phyloP scores from a whole-genome alignment of 2,113 vertebrate species.

The Arizona elegans region DNA sequence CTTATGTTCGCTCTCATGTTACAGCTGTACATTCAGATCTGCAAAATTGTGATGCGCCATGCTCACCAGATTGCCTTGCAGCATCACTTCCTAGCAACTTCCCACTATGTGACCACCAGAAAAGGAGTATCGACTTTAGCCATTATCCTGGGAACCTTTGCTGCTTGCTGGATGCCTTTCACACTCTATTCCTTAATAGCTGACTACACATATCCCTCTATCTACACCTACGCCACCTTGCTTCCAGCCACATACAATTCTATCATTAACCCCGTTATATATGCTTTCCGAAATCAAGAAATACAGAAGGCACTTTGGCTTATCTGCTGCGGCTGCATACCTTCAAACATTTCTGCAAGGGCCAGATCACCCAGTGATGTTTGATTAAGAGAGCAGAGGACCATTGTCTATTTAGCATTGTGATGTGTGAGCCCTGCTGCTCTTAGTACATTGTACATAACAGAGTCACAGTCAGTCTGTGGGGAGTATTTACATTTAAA shows the following conservation, averaged over 20 bases:
- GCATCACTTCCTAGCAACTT: conserved; percentile 96
- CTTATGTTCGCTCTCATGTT: conserved; percentile 98
- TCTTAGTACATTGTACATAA: conserved; percentile 40
- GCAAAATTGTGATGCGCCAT: conserved; percentile 96
- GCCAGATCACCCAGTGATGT: conserved; percentile 94
- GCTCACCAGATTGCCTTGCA: conserved; percentile 98
- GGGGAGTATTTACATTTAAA: conserved; percentile 45
- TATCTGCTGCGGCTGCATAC: conserved; percentile 91
- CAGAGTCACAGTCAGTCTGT: conserved; percentile 40
- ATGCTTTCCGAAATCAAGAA: conserved; percentile 98
- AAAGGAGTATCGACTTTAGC: conserved; percentile 98
- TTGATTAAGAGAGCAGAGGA: conserved; percentile 67
- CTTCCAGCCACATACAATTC: conserved; percentile 98
- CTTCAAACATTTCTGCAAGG: conserved; percentile 83
- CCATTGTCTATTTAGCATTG: not conserved
- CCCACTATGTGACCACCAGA: conserved; percentile 97
- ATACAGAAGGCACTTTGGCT: conserved; percentile 98
- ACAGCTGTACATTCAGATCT: conserved; percentile 97
- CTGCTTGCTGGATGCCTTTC: conserved; percentile 99
- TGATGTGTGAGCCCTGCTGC: conserved; percentile 36
- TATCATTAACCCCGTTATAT: conserved; percentile 97
- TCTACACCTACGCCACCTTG: conserved; percentile 97
- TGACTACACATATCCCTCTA: conserved; percentile 95
- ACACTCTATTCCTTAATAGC: conserved; percentile 95
- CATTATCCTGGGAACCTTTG: conserved; percentile 96